phyloP scores from a whole-genome alignment of 2,888 invertebrate genomes.

The Agriopis marginaria region DNA sequence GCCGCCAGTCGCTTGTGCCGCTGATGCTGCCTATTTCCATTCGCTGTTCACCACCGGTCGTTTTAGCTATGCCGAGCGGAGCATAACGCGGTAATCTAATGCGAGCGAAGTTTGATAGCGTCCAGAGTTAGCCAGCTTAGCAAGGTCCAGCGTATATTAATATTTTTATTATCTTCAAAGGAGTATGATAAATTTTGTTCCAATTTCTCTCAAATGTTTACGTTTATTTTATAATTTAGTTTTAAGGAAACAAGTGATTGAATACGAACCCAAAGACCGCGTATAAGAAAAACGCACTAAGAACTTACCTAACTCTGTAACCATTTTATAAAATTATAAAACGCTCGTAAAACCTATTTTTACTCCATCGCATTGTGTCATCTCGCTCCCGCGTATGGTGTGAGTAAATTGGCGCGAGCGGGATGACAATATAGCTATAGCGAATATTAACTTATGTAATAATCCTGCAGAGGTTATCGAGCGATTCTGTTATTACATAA shows the following conservation, averaged over 20 bases:
- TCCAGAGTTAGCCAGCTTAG: background rate
- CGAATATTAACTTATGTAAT: too few species aligned
- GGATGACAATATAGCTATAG: too few species aligned
- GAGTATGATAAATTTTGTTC: background rate
- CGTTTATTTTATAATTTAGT: slow-evolving; percentile 21
- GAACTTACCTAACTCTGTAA: background rate
- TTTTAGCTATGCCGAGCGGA: background rate
- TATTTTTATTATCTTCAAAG: too few species aligned
- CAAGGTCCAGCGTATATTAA: background rate
- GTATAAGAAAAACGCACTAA: background rate
- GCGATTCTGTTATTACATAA: too few species aligned
- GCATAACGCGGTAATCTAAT: background rate
- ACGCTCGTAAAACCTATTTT: background rate
- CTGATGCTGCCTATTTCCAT: background rate
- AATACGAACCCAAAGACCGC: slow-evolving; percentile 27
- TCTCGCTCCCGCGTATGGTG: too few species aligned
- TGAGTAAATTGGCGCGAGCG: too few species aligned
- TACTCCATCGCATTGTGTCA: background rate
- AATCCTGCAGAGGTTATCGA: too few species aligned
- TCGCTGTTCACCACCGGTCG: background rate
- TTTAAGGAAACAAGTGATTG: slow-evolving; percentile 33
- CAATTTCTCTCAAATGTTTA: background rate
- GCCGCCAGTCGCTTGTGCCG: too few species aligned
- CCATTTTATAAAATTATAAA: slow-evolving; percentile 6
- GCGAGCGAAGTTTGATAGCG: background rate